Evolutionary conservation across 2,113 vertebrate species (phyloP), one percentile per base, ranked within the genome.

Genomic region (Grus americana): DNA sequence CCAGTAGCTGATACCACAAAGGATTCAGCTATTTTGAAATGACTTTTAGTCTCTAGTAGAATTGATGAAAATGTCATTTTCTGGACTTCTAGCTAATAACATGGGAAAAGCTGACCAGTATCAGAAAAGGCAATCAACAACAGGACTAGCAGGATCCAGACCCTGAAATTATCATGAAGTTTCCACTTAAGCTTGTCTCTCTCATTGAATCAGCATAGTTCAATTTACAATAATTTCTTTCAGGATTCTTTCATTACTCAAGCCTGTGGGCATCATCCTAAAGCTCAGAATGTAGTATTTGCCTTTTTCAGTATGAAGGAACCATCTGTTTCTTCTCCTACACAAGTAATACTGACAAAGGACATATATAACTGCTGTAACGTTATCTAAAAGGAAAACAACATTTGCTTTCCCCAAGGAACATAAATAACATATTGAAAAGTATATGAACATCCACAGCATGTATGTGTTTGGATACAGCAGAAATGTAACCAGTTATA

Each of bases 351-450:
- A 63, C 76, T 97, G 86, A 94, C 95, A 95, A 95, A 92, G 73
- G 63, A 94, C 94, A 82, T 91, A 91, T 92, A 97, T 96, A 96
- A 92, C 93, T 92, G 40, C 80, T 79, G 29, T 79, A 92, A 75
- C 15, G 1, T 87, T 95, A 80, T 92, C 81, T 93, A 55, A 93
- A 95, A 78, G 52, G 90, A 95, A 95, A 97, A 93, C 81, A 97
- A 71, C 90, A 95, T 97, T 97, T 97, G 91, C 94, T 95, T 94
- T 76, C 81, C 82, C 55, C 49, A 58, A 89, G 58, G 54, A 97
- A 91, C 74, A 95, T 92, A 97, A 97, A 96, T 96, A 97, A 96
- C 95, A 97, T 96, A 94, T 97, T 97, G 96, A 87, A 87, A 95
- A 96, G 58, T 95, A 70, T 90, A 92, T 96, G 97, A 97, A 96